phyloP scores from a whole-genome alignment of 2,797 vertebrate genomes.

The Dipus sagitta region DNA sequence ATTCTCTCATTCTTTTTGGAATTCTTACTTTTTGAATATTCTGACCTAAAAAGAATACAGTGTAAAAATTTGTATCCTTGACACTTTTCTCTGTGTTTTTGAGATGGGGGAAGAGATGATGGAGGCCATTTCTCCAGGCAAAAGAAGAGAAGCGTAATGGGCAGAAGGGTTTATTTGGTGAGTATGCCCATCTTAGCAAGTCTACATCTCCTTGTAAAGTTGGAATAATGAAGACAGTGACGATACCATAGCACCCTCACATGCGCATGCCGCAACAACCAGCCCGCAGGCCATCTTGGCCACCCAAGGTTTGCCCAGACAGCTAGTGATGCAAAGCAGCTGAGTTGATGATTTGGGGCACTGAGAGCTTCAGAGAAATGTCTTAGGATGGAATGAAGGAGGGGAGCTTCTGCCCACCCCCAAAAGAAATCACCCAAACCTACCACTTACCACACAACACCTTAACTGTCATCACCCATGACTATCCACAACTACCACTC shows the following conservation, averaged over 20 bases:
- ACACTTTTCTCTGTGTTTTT: neutral
- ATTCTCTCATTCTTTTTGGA: neutral
- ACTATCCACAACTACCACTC: neutral
- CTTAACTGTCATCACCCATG: no score
- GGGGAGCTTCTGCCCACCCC: neutral
- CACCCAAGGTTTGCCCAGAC: neutral
- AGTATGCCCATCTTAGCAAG: neutral
- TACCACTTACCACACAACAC: no score
- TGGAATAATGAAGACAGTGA: neutral
- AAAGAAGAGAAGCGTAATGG: neutral
- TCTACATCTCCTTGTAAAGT: neutral
- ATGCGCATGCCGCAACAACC: no score
- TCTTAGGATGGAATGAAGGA: neutral
- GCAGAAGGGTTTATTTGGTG: no score
- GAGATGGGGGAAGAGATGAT: neutral
- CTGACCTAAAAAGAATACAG: neutral
- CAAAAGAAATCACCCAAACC: no score
- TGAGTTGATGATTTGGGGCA: neutral
- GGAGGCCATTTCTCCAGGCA: neutral
- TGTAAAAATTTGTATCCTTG: neutral
- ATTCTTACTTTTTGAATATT: neutral
- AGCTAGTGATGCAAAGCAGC: neutral
- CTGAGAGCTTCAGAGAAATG: neutral
- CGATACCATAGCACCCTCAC: neutral
- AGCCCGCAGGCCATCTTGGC: neutral